Conservation (phyloP, 2,113 vertebrate species). For the Rhombomys opimus region DNA sequence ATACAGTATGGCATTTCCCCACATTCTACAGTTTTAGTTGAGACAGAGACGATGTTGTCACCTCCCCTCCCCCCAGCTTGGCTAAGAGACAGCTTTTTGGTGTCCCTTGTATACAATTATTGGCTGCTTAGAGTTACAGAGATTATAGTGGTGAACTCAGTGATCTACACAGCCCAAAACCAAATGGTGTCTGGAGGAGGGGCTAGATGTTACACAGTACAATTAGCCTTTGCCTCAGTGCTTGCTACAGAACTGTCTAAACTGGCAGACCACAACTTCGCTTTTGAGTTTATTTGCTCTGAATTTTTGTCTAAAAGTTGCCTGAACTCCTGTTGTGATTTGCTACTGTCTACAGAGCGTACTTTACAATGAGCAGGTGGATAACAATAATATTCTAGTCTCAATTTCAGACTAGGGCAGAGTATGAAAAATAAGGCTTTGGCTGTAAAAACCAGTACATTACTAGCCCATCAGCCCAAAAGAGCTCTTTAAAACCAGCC, state of each 20-base stretch:
- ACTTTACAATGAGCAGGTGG: not conserved
- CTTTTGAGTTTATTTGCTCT: constrained; percentile 70
- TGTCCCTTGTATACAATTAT: constrained; percentile 99
- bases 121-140: constrained; percentile 98
- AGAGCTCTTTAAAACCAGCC: not conserved
- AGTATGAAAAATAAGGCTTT: not conserved
- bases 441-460: not conserved
- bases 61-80: constrained; percentile 97
- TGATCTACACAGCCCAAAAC: constrained; percentile 99
- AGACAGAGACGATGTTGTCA: constrained; percentile 95
- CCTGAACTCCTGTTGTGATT: constrained; percentile 28
- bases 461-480: not conserved
- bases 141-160: constrained; percentile 99
- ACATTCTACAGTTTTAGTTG: constrained; percentile 99
- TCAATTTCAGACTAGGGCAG: not conserved
- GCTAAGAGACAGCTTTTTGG: constrained; percentile 97
- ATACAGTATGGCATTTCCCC: constrained; percentile 95
- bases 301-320: constrained; percentile 68
- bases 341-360: not conserved
- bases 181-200: constrained; percentile 96
- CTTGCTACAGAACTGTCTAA: constrained; percentile 98
- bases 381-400: not conserved
- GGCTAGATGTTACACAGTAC: constrained; percentile 98
- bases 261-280: constrained; percentile 96
- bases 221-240: constrained; percentile 98